Evolutionary conservation across 2,888 invertebrate genomes (phyloP).

Genomic region (Yponomeuta malinellus): DNA sequence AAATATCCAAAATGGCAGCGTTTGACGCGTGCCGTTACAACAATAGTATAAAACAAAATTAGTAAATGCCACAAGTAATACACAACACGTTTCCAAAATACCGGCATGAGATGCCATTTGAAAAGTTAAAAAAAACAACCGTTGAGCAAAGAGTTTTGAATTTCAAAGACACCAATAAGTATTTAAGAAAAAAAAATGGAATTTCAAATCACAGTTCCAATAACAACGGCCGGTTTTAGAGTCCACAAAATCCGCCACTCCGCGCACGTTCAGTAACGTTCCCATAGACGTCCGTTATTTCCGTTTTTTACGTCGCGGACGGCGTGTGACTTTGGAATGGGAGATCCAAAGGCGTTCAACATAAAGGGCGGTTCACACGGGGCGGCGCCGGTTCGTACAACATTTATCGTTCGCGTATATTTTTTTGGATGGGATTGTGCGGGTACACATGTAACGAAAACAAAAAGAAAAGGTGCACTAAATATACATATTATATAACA

Average conservation of each 20-base stretch:
- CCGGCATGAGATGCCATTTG: conserved; percentile 33
- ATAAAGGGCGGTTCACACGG: conserved; percentile 35
- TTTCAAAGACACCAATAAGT: conserved; percentile 14
- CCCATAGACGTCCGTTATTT: conserved; percentile 45
- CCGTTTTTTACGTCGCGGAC: conserved; percentile 74
- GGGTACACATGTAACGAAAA: conserved; percentile 71
- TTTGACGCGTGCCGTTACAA: conserved; percentile 36
- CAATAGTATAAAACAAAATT: conserved; percentile 22
- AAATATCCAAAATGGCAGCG: conserved; percentile 29
- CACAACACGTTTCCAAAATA: conserved; percentile 36
- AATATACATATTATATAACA: conserved; percentile 60
- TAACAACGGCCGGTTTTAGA: conserved; percentile 27
- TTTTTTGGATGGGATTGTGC: conserved; percentile 64
- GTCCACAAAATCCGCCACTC: conserved; percentile 31
- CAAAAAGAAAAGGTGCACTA: conserved; percentile 74
- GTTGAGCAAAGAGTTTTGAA: conserved; percentile 20
- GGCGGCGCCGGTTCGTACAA: conserved; percentile 39
- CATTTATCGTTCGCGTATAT: conserved; percentile 46
- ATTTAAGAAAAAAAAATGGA: conserved; percentile 21
- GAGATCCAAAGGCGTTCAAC: conserved; percentile 64
- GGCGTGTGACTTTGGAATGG: conserved; percentile 72
- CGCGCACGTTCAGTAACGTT: conserved; percentile 17
- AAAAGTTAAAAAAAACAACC: conserved; percentile 23
- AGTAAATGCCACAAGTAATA: conserved; percentile 65
- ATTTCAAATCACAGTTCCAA: conserved; percentile 63